phyloP scores from a whole-genome alignment of 2,113 vertebrate species.

The Anguilla rostrata region DNA sequence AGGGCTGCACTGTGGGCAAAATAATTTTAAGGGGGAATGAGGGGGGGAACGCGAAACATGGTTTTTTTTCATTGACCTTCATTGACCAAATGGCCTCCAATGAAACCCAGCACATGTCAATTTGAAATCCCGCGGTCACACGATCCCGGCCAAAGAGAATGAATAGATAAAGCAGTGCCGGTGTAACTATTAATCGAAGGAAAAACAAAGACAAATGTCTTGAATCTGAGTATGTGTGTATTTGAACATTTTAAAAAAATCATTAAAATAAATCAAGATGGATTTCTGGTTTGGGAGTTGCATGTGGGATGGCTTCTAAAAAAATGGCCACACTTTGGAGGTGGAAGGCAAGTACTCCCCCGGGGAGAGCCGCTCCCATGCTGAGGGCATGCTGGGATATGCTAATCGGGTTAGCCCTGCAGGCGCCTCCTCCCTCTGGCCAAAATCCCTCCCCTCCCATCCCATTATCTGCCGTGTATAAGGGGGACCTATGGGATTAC shows the following conservation, averaged over 20 bases:
- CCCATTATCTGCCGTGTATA: background rate
- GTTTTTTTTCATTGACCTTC: too few relatives aligned
- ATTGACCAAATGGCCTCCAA: too few relatives aligned
- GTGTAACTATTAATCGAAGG: slow-evolving; percentile 12
- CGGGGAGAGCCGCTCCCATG: too few relatives aligned
- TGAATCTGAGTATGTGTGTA: background rate
- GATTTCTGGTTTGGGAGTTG: slow-evolving; percentile 19
- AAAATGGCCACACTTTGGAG: background rate
- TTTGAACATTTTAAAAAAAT: background rate
- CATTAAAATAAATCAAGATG: slow-evolving; percentile 13
- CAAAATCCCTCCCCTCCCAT: background rate
- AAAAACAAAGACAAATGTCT: slow-evolving; percentile 19
- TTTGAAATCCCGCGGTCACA: too few relatives aligned
- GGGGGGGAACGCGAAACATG: too few relatives aligned
- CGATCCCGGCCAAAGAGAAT: background rate
- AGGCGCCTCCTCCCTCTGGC: background rate
- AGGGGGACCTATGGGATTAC: background rate
- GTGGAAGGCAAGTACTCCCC: too few relatives aligned
- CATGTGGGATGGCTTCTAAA: slow-evolving; percentile 18
- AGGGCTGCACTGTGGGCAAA: too few relatives aligned
- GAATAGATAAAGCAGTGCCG: background rate
- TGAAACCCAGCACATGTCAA: too few relatives aligned
- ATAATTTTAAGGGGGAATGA: too few relatives aligned
- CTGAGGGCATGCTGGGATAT: background rate
- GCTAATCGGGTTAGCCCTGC: background rate